A percentile compares a stretch with the other conserved stretches of the same genome.
Conservation (phyloP, 2,888 invertebrate genomes). For the Trichacis sp. region DNA sequence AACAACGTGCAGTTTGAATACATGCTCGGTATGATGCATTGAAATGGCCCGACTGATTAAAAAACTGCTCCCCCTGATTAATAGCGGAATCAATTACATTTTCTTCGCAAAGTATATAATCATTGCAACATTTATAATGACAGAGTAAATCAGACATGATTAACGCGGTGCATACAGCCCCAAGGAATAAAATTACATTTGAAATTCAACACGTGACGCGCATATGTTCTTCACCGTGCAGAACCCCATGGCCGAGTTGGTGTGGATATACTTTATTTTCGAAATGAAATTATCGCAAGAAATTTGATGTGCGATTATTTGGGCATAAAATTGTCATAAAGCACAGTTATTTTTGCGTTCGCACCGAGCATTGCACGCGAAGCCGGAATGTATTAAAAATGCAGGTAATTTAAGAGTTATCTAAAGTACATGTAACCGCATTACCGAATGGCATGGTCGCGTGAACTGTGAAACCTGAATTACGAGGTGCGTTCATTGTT, state of each 20-base stretch:
- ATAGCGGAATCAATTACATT: no score
- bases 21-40: no score
- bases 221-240: neutral
- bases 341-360: neutral
- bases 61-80: no score
- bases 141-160: neutral
- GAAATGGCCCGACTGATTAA: no score
- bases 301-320: neutral
- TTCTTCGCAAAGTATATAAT: no score
- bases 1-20: neutral
- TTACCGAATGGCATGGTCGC: conserved; percentile 40
- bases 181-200: neutral
- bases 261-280: neutral
- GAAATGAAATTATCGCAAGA: neutral
- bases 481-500: conserved; percentile 38
- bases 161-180: neutral
- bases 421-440: conserved; percentile 28
- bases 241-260: no score
- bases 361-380: neutral
- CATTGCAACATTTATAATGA: no score
- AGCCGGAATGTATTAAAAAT: conserved; percentile 38
- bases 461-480: conserved; percentile 36
- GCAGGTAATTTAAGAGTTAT: conserved; percentile 37
- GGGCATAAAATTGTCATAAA: neutral
- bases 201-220: neutral